Percentiles rank a stretch among this genome's conserved stretches.
phyloP scores from a whole-genome alignment of 2,888 invertebrate species.

The Protophormia terraenovae region DNA sequence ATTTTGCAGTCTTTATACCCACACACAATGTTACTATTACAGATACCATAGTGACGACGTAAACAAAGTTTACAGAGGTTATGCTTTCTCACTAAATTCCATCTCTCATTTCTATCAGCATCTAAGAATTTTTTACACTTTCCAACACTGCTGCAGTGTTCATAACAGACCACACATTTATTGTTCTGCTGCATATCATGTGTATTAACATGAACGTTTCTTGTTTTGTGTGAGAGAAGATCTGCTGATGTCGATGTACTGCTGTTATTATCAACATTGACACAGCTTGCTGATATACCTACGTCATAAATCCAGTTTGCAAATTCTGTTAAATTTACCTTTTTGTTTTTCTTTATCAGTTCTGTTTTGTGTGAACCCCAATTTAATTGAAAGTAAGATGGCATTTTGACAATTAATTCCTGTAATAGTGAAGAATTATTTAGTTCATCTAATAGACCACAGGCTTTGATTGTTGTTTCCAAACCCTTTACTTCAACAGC shows the following conservation, averaged over 20 bases:
- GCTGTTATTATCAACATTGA: not conserved
- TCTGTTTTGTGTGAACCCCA: slow-evolving; percentile 31
- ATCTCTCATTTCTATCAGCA: slow-evolving; percentile 35
- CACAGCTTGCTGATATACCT: slow-evolving; percentile 27
- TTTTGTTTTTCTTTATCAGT: slow-evolving; percentile 10
- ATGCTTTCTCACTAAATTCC: slow-evolving; percentile 18
- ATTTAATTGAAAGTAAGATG: slow-evolving; percentile 20
- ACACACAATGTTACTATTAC: slow-evolving; percentile 22
- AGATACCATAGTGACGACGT: not conserved
- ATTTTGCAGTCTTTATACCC: slow-evolving; percentile 11
- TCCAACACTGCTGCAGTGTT: slow-evolving; percentile 5
- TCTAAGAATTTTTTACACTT: slow-evolving; percentile 23
- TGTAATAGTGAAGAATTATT: slow-evolving; percentile 46
- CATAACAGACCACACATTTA: not conserved
- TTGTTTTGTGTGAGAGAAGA: not conserved
- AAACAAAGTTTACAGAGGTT: slow-evolving; percentile 23
- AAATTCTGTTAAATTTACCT: slow-evolving; percentile 13
- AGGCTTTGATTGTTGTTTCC: slow-evolving; percentile 20
- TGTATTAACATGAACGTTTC: slow-evolving; percentile 17
- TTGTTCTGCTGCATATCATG: not conserved
- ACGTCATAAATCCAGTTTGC: slow-evolving; percentile 30
- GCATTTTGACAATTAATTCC: slow-evolving; percentile 43
- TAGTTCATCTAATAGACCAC: slow-evolving; percentile 13
- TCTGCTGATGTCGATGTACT: not conserved
- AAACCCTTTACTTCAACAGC: slow-evolving; percentile 37